Conservation (phyloP, 2,797 vertebrate species). For the Cossypha niveicapilla region DNA sequence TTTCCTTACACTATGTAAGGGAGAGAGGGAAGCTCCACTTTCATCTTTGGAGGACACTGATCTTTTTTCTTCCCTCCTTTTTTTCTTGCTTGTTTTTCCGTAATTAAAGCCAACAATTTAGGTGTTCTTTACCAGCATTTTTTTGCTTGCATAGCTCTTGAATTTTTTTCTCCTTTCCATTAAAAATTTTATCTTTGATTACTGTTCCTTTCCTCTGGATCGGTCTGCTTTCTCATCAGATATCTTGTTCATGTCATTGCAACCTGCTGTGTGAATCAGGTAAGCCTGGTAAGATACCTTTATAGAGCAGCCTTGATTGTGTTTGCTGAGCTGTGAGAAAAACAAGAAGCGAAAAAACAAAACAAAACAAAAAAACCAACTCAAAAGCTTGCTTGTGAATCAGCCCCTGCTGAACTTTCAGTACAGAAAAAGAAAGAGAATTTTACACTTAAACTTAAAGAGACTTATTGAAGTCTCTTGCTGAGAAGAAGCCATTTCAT, state of each 20-base stretch:
- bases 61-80: background rate
- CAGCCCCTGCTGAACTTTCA: background rate
- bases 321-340: background rate
- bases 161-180: background rate
- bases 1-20: background rate
- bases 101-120: background rate
- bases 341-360: background rate
- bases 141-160: background rate
- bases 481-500: background rate
- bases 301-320: background rate
- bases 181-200: background rate
- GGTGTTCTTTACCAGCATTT: background rate
- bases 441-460: slow-evolving; percentile 20
- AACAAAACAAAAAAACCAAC: background rate
- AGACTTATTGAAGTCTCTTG: background rate
- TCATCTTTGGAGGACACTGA: background rate
- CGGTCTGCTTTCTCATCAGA: background rate
- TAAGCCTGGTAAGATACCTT: background rate
- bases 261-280: background rate
- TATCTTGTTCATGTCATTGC: background rate
- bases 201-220: background rate
- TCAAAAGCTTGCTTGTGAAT: background rate
- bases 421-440: background rate
- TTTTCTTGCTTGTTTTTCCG: background rate
- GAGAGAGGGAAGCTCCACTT: accelerated